Conservation (phyloP, 2,888 invertebrate genomes). For the Agonopterix heracliana region DNA sequence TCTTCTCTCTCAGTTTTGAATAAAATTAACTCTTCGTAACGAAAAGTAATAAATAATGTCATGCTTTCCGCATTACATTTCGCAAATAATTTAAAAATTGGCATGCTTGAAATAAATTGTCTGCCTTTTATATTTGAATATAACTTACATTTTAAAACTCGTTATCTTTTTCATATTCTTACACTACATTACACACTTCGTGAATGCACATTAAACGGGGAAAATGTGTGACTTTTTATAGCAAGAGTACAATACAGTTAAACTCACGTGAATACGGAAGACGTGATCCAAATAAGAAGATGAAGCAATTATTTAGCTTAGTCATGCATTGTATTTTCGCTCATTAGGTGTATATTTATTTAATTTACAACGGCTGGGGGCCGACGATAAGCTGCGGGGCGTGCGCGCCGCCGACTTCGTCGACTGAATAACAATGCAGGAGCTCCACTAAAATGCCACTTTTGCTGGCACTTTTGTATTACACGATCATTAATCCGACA, state of each 20-base stretch:
- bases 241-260: background rate
- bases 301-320: slow-evolving; percentile 70
- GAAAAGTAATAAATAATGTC: slow-evolving; percentile 48
- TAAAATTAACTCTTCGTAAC: slow-evolving; percentile 38
- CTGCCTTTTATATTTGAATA: slow-evolving; percentile 24
- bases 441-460: slow-evolving; percentile 57
- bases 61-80: slow-evolving; percentile 41
- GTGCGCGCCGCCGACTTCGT: slow-evolving; percentile 61
- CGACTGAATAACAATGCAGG: slow-evolving; percentile 71
- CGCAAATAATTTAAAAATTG: slow-evolving; percentile 30
- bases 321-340: slow-evolving; percentile 72
- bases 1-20: slow-evolving; percentile 36
- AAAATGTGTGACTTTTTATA: background rate
- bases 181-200: background rate
- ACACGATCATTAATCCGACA: slow-evolving; percentile 33
- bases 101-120: slow-evolving; percentile 27
- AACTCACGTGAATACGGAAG: slow-evolving; percentile 20
- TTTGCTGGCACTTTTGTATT: slow-evolving; percentile 16
- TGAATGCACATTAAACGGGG: background rate
- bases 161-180: no score
- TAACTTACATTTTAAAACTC: slow-evolving; percentile 19
- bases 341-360: slow-evolving; percentile 76
- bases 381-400: slow-evolving; percentile 69
- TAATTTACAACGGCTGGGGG: slow-evolving; percentile 73
- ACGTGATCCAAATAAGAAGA: slow-evolving; percentile 36